These are phyloP conservation scores for Pseudachorutes palmiensis DNA, from an alignment of 1,140 invertebrate species.

Conservation along the genomic window DNA sequence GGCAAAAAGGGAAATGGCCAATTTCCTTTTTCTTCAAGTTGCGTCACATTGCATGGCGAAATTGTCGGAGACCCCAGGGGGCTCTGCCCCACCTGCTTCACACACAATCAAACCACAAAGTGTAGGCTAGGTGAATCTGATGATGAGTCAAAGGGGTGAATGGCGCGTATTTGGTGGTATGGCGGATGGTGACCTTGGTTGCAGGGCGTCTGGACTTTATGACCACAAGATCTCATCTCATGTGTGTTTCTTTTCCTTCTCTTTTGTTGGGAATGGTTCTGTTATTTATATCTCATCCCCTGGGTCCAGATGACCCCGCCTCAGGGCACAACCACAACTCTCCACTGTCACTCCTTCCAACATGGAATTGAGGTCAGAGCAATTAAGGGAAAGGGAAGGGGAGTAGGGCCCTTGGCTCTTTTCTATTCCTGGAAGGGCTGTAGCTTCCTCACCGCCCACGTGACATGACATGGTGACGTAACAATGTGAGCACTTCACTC, in stretches of 20 bases:
- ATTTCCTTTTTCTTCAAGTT: not conserved
- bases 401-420: no score
- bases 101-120: not conserved
- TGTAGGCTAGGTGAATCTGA: not conserved
- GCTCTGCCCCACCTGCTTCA: not conserved
- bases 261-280: not conserved
- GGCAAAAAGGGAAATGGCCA: not conserved
- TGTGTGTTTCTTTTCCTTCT: not conserved
- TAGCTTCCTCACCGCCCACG: not conserved
- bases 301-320: conserved; percentile 9
- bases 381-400: not conserved
- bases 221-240: not conserved
- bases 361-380: not conserved
- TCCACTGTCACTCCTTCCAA: not conserved
- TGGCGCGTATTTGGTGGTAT: not conserved
- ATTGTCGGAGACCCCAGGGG: no score
- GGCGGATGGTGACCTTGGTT: not conserved
- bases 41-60: no score
- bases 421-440: not conserved
- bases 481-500: no score
- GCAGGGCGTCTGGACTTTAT: conserved; percentile 12
- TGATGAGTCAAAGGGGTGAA: not conserved
- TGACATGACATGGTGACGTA: no score
- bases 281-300: conserved; percentile 1
- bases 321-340: not conserved